Evolutionary conservation across 2,888 invertebrate genomes (phyloP).

Genomic region (Plebejus anna): DNA sequence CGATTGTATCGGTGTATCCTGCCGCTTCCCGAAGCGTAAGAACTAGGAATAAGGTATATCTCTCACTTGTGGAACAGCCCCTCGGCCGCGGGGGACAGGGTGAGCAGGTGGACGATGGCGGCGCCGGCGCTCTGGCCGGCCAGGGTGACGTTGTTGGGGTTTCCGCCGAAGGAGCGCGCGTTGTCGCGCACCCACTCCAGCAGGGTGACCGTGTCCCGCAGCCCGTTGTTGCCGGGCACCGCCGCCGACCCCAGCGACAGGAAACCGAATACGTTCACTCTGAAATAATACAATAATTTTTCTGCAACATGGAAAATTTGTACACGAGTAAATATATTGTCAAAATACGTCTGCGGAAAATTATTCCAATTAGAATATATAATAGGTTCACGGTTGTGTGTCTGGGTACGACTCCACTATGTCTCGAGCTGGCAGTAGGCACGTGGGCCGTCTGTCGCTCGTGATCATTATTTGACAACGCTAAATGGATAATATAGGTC

Average conservation of each 20-base stretch:
- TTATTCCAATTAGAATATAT: neutral
- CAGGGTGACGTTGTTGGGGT: constrained; percentile 62
- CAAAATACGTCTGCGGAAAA: neutral
- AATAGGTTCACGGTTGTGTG: neutral
- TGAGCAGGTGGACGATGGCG: constrained; percentile 54
- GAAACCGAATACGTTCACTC: constrained; percentile 68
- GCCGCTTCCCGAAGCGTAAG: neutral
- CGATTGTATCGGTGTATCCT: neutral
- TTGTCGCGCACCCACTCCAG: constrained; percentile 65
- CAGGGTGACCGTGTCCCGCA: constrained; percentile 65
- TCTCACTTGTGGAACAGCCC: constrained; percentile 59
- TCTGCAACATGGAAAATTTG: neutral
- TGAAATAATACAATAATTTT: constrained; percentile 44
- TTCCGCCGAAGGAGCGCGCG: constrained; percentile 61
- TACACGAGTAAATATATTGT: neutral
- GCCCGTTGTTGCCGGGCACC: constrained; percentile 69
- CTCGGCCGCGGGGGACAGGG: constrained; percentile 54
- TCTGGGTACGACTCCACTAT: neutral
- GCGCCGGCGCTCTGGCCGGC: constrained; percentile 71
- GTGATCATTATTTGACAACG: neutral
- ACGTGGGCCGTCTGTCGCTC: neutral
- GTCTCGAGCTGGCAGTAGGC: neutral
- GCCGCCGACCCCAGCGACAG: constrained; percentile 56
- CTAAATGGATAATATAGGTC: neutral
- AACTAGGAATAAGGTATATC: neutral